Conservation (phyloP, 2,888 invertebrate genomes). For the Cantharis rufa region DNA sequence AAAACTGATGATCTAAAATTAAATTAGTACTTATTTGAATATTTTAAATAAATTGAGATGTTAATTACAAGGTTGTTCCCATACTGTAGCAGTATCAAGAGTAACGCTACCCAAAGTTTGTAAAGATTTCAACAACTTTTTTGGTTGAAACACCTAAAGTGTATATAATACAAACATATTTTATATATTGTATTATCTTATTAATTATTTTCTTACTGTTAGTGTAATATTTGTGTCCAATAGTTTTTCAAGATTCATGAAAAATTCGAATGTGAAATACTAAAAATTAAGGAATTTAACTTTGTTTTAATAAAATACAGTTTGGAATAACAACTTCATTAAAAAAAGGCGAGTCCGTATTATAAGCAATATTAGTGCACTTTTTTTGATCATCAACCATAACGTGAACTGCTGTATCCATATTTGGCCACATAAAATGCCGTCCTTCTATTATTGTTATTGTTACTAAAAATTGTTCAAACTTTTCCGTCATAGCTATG, state of each 20-base stretch:
- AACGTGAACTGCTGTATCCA: slow-evolving; percentile 66
- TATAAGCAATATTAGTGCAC: slow-evolving; percentile 61
- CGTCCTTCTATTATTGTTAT: slow-evolving; percentile 70
- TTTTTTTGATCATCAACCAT: slow-evolving; percentile 65
- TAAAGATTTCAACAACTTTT: slow-evolving; percentile 54
- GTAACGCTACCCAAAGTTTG: slow-evolving; percentile 63
- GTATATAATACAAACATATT: slow-evolving; percentile 36
- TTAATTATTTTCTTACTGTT: slow-evolving; percentile 54
- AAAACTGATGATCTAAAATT: slow-evolving; percentile 73
- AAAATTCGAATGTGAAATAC: slow-evolving; percentile 73
- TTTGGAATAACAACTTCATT: slow-evolving; percentile 61
- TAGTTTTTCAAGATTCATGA: slow-evolving; percentile 61
- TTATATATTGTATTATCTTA: slow-evolving; percentile 5
- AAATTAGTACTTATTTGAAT: not conserved
- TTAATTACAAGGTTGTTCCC: slow-evolving; percentile 67
- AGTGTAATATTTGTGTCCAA: slow-evolving; percentile 64
- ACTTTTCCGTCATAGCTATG: slow-evolving; percentile 25
- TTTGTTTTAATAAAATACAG: not conserved
- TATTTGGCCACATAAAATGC: slow-evolving; percentile 59
- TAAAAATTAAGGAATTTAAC: slow-evolving; percentile 47
- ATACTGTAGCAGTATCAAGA: slow-evolving; percentile 71
- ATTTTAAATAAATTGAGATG: not conserved
- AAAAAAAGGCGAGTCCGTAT: slow-evolving; percentile 67
- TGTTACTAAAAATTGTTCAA: slow-evolving; percentile 62
- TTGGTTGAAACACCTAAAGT: slow-evolving; percentile 48